Evolutionary conservation across 92 coral and sea anemone species (phyloP).

Genomic region (Pocillopora grandis): DNA sequence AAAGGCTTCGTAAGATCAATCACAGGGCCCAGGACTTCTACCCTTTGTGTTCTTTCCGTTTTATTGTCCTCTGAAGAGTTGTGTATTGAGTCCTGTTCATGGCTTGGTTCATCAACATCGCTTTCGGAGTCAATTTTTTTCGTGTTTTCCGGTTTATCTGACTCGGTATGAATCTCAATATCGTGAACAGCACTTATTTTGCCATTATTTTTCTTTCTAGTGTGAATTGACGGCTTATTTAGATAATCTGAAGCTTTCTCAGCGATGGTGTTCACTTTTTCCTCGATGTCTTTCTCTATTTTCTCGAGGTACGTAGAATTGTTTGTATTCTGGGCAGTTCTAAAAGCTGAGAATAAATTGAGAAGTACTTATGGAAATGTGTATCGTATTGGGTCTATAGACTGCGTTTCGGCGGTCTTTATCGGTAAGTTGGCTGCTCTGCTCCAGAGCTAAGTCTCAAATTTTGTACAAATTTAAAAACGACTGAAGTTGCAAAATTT

Average conservation of each 20-base stretch:
- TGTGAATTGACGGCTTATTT: background rate
- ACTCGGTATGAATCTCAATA: conserved; percentile 36
- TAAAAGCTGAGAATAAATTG: conserved; percentile 14
- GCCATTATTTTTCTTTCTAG: background rate
- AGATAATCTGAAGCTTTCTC: background rate
- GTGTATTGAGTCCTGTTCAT: background rate
- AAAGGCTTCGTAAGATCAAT: background rate
- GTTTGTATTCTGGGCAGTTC: conserved; percentile 29
- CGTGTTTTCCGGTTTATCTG: background rate
- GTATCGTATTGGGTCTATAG: too few species aligned
- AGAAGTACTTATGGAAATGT: background rate
- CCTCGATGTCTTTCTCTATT: conserved; percentile 76
- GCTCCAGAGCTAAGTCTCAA: too few species aligned
- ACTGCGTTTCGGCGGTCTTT: too few species aligned
- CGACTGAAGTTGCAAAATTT: too few species aligned
- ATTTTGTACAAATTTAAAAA: too few species aligned
- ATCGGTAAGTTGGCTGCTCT: too few species aligned
- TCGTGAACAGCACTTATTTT: background rate
- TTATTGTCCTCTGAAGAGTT: background rate
- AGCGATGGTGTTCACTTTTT: conserved; percentile 61
- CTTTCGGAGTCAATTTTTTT: background rate
- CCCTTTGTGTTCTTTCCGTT: conserved; percentile 9
- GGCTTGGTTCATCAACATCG: background rate
- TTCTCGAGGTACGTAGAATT: conserved; percentile 42
- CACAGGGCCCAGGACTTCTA: conserved; percentile 24